Evolutionary conservation across 2,888 invertebrate species (phyloP).

Genomic region (Syrphus vitripennis): DNA sequence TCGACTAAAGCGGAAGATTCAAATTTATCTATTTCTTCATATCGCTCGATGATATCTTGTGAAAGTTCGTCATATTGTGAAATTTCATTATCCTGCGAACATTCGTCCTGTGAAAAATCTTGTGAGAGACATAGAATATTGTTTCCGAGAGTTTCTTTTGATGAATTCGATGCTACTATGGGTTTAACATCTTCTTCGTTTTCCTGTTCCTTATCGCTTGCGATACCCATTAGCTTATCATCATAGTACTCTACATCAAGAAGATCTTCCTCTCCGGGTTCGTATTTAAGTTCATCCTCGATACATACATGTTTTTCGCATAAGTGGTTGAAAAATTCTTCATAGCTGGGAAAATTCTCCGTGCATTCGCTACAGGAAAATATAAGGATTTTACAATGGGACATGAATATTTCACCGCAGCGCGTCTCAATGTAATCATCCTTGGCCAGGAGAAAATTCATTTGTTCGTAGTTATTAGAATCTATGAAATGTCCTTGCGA

Average conservation of each 20-base stretch:
- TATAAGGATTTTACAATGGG: slow-evolving; percentile 44
- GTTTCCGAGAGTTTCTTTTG: not conserved
- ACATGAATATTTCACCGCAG: slow-evolving; percentile 71
- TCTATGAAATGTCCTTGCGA: not conserved
- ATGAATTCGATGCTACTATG: not conserved
- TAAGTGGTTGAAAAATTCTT: slow-evolving; percentile 58
- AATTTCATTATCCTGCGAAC: slow-evolving; percentile 1
- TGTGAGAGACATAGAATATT: not conserved
- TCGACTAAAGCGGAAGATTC: slow-evolving; percentile 18
- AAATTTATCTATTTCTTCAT: slow-evolving; percentile 39
- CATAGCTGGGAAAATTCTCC: slow-evolving; percentile 39
- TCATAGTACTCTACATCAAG: not conserved
- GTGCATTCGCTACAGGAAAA: slow-evolving; percentile 67
- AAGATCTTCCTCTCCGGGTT: slow-evolving; percentile 15
- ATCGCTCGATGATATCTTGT: slow-evolving; percentile 1
- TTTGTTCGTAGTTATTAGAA: slow-evolving; percentile 21
- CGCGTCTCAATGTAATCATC: slow-evolving; percentile 54
- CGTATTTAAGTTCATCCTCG: slow-evolving; percentile 21
- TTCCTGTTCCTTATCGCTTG: not conserved
- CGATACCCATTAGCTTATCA: slow-evolving; percentile 10
- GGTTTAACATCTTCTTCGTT: slow-evolving; percentile 33
- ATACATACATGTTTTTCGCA: slow-evolving; percentile 34
- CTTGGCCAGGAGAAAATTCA: slow-evolving; percentile 29
- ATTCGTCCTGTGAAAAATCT: not conserved
- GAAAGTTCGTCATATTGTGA: not conserved